A percentile compares a stretch with the other conserved stretches of the same genome.
phyloP scores from a whole-genome alignment of 2,888 invertebrate genomes.

The Glyphotaelius pellucidus region DNA sequence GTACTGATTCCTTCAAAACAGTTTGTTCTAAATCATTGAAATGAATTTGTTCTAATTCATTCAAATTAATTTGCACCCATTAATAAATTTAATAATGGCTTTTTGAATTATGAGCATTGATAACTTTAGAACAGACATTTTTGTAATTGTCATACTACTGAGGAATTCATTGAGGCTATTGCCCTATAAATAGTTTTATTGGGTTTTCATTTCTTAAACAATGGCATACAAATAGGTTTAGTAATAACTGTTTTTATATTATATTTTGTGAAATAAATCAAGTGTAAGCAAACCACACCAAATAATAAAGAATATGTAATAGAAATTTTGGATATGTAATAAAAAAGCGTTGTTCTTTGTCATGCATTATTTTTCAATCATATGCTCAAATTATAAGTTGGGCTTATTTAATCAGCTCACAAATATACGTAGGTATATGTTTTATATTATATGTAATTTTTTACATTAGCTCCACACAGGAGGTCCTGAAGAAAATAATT shows the following conservation, averaged over 20 bases:
- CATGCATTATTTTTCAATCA: neutral
- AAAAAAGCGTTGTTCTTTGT: neutral
- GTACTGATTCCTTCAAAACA: too few relatives aligned
- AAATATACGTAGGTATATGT: too few relatives aligned
- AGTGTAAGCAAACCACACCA: neutral
- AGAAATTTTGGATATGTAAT: neutral
- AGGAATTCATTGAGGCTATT: too few relatives aligned
- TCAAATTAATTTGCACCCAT: too few relatives aligned
- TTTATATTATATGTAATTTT: too few relatives aligned
- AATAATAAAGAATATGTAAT: neutral
- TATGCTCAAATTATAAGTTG: neutral
- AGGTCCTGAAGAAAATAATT: too few relatives aligned
- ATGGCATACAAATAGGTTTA: neutral
- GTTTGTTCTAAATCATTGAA: too few relatives aligned
- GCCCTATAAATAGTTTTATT: neutral
- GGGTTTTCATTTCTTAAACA: neutral
- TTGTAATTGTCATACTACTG: neutral
- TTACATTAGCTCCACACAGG: too few relatives aligned
- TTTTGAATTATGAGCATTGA: neutral
- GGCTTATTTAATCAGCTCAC: neutral
- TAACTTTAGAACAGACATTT: neutral
- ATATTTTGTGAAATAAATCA: too few relatives aligned
- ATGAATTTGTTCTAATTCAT: too few relatives aligned
- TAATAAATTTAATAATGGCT: too few relatives aligned
- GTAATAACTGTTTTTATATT: neutral